Evolutionary conservation across 1,140 invertebrate genomes (phyloP).

Genomic region (Protaetia brevitarsis): DNA sequence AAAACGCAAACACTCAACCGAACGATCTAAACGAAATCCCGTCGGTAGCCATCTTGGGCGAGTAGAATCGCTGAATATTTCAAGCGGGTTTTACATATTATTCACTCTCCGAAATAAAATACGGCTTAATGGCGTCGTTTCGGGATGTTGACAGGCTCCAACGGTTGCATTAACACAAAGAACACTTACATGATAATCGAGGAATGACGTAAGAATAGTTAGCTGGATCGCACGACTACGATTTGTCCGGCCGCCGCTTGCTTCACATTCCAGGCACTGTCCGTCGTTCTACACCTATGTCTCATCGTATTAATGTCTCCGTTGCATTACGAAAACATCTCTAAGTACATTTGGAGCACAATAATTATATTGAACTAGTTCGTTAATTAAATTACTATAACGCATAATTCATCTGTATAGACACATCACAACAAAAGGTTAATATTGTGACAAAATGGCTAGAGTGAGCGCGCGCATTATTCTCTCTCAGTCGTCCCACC

Average conservation of each 20-base stretch:
- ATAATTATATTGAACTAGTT: not conserved
- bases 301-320: not conserved
- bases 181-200: slow-evolving; percentile 29
- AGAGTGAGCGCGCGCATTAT: slow-evolving; percentile 40
- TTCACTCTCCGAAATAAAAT: not conserved
- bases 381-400: slow-evolving; percentile 35
- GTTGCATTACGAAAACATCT: not conserved
- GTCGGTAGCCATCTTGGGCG: slow-evolving; percentile 49
- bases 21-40: slow-evolving; percentile 35
- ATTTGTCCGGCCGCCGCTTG: slow-evolving; percentile 31
- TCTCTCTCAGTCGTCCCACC: slow-evolving; percentile 25
- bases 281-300: slow-evolving; percentile 14
- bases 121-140: slow-evolving; percentile 19
- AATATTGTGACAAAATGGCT: slow-evolving; percentile 49
- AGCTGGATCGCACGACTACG: slow-evolving; percentile 28
- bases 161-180: slow-evolving; percentile 26
- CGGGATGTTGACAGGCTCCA: slow-evolving; percentile 5
- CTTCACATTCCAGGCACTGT: slow-evolving; percentile 29
- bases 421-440: slow-evolving; percentile 48
- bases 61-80: slow-evolving; percentile 26
- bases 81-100: slow-evolving; percentile 22
- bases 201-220: slow-evolving; percentile 29
- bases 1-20: slow-evolving; percentile 2
- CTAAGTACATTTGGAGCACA: not conserved
- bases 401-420: slow-evolving; percentile 41